phyloP scores from a whole-genome alignment of 23 tunicate genomes.

The Halocynthia roretzi region DNA sequence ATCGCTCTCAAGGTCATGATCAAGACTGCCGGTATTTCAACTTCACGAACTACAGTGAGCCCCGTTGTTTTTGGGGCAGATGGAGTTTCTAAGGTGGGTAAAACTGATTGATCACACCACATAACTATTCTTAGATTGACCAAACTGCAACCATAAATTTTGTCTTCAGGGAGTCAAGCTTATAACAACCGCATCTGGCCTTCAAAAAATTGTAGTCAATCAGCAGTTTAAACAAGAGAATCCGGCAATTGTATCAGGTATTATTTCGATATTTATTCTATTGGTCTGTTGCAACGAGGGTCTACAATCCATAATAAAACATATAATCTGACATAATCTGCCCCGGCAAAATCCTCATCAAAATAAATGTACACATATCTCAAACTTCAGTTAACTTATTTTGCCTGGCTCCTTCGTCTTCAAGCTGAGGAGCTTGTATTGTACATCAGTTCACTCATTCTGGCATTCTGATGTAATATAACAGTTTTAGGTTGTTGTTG shows the following conservation, averaged over 20 bases:
- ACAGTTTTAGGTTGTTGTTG: too few species aligned
- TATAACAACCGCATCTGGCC: constrained; percentile 39
- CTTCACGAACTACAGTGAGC: not conserved
- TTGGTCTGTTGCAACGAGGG: too few species aligned
- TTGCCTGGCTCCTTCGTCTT: too few species aligned
- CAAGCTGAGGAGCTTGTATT: too few species aligned
- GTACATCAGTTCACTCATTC: too few species aligned
- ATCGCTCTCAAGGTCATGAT: constrained; percentile 6
- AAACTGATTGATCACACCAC: not conserved
- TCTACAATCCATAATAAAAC: too few species aligned
- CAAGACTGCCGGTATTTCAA: constrained; percentile 8
- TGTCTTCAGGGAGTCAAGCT: constrained; percentile 53
- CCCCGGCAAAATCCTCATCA: too few species aligned
- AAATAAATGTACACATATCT: too few species aligned
- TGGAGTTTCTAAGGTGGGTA: constrained; percentile 11
- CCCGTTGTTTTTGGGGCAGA: constrained; percentile 24
- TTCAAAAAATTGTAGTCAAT: constrained; percentile 61
- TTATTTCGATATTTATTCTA: not conserved
- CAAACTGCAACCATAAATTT: too few species aligned
- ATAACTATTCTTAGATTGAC: not conserved
- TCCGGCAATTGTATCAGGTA: constrained; percentile 6
- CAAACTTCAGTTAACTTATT: too few species aligned
- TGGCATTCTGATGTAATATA: too few species aligned
- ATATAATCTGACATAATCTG: too few species aligned
- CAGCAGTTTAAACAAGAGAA: constrained; percentile 21